Conservation (phyloP, 2,113 vertebrate genomes). For the Dinomys branickii region DNA sequence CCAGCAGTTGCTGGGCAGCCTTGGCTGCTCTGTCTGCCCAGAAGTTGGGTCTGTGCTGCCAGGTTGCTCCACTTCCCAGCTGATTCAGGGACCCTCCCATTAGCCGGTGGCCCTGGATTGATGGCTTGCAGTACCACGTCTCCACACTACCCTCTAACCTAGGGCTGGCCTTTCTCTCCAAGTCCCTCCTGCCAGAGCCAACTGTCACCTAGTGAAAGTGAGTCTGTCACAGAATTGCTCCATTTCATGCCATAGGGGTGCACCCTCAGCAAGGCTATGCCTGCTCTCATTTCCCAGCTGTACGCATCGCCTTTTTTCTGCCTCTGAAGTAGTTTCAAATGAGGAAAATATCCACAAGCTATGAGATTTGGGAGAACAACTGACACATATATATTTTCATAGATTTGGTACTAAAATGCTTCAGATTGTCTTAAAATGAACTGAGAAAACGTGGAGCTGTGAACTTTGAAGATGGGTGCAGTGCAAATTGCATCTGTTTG, state of each 20-base stretch:
- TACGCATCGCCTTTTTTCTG: background rate
- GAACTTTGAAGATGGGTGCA: background rate
- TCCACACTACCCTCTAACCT: background rate
- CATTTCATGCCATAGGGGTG: background rate
- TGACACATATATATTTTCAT: accelerated
- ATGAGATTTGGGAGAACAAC: background rate
- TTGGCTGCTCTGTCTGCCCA: background rate
- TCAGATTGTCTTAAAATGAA: background rate
- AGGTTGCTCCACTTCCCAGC: background rate
- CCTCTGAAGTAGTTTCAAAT: background rate
- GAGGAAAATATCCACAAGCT: background rate
- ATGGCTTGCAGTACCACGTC: accelerated
- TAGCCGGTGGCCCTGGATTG: background rate
- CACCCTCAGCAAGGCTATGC: accelerated
- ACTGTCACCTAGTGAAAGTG: background rate
- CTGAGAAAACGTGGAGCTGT: background rate
- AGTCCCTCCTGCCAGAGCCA: background rate
- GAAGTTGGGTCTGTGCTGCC: background rate
- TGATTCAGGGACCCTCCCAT: background rate
- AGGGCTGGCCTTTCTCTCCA: background rate
- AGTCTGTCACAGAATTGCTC: background rate
- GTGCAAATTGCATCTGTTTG: background rate
- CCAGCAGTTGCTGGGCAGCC: background rate
- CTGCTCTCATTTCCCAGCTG: background rate
- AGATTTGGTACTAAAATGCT: background rate